Conservation (phyloP, 1,140 invertebrate genomes). For the Spodoptera frugiperda region DNA sequence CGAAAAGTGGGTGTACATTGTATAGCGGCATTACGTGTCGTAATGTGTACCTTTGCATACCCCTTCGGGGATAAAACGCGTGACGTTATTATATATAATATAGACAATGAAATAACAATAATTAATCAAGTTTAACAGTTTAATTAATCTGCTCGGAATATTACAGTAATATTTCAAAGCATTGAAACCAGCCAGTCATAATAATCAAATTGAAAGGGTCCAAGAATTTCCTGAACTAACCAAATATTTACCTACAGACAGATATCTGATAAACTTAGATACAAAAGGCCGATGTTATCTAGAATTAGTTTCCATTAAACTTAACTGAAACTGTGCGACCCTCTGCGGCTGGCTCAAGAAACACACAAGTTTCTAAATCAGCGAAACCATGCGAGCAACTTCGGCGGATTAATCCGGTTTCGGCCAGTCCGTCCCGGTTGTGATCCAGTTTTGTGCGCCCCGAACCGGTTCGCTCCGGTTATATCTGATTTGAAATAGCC, state of each 20-base stretch:
- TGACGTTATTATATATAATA: no score
- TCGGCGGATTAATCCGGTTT: conserved; percentile 78
- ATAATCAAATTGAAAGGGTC: conserved; percentile 35
- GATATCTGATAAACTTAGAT: conserved; percentile 31
- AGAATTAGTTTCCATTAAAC: conserved; percentile 62
- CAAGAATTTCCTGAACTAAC: conserved; percentile 7
- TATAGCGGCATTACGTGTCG: no score
- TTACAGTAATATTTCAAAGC: not conserved
- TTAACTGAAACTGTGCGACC: conserved; percentile 51
- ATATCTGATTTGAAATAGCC: conserved; percentile 74
- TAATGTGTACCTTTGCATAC: no score
- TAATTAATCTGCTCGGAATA: not conserved
- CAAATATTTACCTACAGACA: conserved; percentile 43
- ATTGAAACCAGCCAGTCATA: conserved; percentile 7
- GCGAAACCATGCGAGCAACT: conserved; percentile 80
- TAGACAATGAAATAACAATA: not conserved
- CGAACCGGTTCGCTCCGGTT: conserved; percentile 60
- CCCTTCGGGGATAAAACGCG: no score
- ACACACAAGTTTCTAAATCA: conserved; percentile 83
- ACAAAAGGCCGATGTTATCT: conserved; percentile 51
- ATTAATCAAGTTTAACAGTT: not conserved
- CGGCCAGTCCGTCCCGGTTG: conserved; percentile 60
- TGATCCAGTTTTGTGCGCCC: conserved; percentile 71
- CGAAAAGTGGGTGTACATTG: no score
- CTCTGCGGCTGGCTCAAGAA: conserved; percentile 66